Base-by-base conservation (phyloP, 2,888 invertebrate species). In the Tenthredo mesomela region DNA sequence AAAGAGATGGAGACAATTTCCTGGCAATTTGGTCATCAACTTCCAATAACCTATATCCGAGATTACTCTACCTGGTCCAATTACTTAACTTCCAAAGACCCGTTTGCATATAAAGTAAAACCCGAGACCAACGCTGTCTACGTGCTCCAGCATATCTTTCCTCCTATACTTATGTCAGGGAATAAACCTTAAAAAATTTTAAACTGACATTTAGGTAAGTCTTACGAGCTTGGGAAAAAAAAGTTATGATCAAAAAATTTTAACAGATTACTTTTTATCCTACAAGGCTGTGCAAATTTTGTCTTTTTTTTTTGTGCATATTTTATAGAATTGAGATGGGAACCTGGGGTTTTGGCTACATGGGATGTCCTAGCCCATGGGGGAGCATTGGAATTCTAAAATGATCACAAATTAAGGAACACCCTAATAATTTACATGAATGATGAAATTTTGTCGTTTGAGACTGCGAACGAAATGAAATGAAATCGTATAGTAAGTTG, bases 101-200 rank as follows among this genome's bases (percentile, higher is more conserved):
- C 87, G 88, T 91, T 91, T 91, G 90, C 91, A 91, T 91, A 89
- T 87, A 89, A 92, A 91, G 88, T 88, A 88, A 25, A 61, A 77
- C 88, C 84, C 85, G 73, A 73, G 70, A 7, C 33, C 43, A 65
- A 43, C 25, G 21, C 9, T 12, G 82, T 75, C 75, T 88, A 87
- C 88, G 88, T 88, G 88, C 85, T 85, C n/a, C 75, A 67, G 86
- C 85, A 86, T 88, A 80, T 84, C 47, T 47, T 84, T 47, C 85
- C 61, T 61, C 43, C 86, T 47, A 87, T 47, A 87, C 89, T 88
- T 86, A 87, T 84, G 58, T 21, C 84, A 61, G 84, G 84, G 83
- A 85, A 87, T 87, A 86, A 7, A n/a, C n/a, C n/a, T 86, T 86
- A 87, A 87, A 85, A 85, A 86, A 86, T 86, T 86, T 12, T 12